Percentiles rank a stretch among this genome's conserved stretches.
phyloP scores from a whole-genome alignment of 2,888 invertebrate species.

The Petrophora chlorosata region DNA sequence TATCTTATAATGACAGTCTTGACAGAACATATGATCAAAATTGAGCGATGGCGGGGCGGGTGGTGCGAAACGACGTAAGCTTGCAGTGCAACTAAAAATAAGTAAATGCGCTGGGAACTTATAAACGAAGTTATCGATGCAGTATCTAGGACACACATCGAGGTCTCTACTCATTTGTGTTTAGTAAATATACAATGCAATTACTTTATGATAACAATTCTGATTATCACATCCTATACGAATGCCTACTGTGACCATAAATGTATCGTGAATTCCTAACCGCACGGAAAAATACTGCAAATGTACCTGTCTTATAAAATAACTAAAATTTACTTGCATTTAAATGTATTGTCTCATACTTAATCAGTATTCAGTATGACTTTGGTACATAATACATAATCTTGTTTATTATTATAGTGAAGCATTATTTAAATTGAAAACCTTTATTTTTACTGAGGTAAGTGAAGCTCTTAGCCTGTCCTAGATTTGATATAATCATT shows the following conservation, averaged over 20 bases:
- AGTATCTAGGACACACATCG: constrained; percentile 40
- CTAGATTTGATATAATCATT: constrained; percentile 52
- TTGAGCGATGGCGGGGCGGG: constrained; percentile 37
- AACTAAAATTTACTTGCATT: too few relatives aligned
- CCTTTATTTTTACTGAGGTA: constrained; percentile 27
- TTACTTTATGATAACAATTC: not conserved
- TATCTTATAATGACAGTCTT: constrained; percentile 26
- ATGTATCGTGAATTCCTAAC: too few relatives aligned
- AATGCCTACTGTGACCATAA: not conserved
- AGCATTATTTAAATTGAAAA: too few relatives aligned
- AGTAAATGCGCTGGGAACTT: constrained; percentile 23
- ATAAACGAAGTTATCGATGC: constrained; percentile 30
- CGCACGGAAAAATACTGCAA: too few relatives aligned
- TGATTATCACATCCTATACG: not conserved
- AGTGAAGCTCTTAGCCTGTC: constrained; percentile 43
- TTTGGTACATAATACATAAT: too few relatives aligned
- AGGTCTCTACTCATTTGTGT: constrained; percentile 33
- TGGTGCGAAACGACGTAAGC: constrained; percentile 37
- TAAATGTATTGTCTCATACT: too few relatives aligned
- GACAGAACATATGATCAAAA: constrained; percentile 24
- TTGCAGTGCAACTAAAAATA: constrained; percentile 26
- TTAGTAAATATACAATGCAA: constrained; percentile 10
- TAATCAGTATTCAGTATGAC: too few relatives aligned
- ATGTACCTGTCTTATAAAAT: too few relatives aligned
- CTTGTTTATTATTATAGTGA: too few relatives aligned